Base-by-base conservation (phyloP, 92 coral and sea anemone genomes). In the Parazoanthus darwini region DNA sequence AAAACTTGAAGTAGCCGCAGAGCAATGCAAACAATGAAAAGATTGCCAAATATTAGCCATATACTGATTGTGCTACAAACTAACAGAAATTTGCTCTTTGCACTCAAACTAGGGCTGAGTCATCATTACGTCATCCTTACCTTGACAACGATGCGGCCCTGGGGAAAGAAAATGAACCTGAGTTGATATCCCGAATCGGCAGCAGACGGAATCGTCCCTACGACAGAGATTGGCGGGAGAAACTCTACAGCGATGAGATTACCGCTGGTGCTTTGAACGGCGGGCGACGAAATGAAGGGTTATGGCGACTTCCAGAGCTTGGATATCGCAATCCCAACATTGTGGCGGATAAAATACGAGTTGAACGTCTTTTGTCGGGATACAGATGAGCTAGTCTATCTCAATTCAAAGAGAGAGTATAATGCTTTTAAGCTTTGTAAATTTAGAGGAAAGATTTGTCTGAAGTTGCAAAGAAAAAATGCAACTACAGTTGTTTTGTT, bases 321-420 rank as follows among this genome's bases (percentile, higher is more conserved):
- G 96, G 94, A 67, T 89, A 89, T 36, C 87, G 97, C n/a, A 93
- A 93, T 79, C 91, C 91, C 22, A 94, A 92, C 78, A 77, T 93
- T 88, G 88, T 82, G 6, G 81, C 46, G 63, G 95, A 95, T 0
- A 93, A 94, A 81, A 88, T 90, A 35, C 77, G 98, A 88, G 86
- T 90, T 0, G 74, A 94, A 35, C 82, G 94, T 63, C 56, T 94
- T 54, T 82, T 91, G 59, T 91, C 98, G 33, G 98, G 92, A 48
- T 89, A 91, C 11, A 91, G 98, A 93, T 94, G 68, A 93, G 16
- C 5, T 76, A 39, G n/a, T 44, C n/a, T 29, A 29, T 29, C 33
- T 29, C 33, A 29, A 29, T 29, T 36, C 50, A 39, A 75, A 26
- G 39, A 35, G 0, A 7, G 18, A 72, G 16, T 35, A 26, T 29